phyloP scores from a whole-genome alignment of 1,140 invertebrate genomes.

The Leptinotarsa texana region DNA sequence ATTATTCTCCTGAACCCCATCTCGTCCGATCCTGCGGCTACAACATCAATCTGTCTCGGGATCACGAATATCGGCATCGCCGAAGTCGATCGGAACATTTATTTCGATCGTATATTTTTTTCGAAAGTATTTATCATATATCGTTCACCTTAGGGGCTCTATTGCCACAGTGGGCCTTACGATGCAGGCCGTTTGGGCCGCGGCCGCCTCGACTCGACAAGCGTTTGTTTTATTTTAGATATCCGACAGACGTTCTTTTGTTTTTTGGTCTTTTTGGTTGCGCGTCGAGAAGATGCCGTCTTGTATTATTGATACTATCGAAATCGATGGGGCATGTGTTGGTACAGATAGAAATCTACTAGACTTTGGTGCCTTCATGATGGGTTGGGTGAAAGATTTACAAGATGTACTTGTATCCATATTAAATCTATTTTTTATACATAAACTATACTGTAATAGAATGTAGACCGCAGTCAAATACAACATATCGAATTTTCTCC shows the following conservation, averaged over 20 bases:
- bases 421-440: too few relatives aligned
- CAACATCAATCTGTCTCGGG: constrained; percentile 36
- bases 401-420: too few relatives aligned
- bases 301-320: constrained; percentile 7
- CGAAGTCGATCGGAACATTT: constrained; percentile 51
- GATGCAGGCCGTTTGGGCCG: neutral
- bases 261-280: constrained; percentile 20
- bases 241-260: constrained; percentile 30
- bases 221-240: constrained; percentile 31
- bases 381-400: too few relatives aligned
- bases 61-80: constrained; percentile 49
- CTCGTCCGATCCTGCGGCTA: constrained; percentile 29
- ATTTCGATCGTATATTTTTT: constrained; percentile 50
- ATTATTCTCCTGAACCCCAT: constrained; percentile 46
- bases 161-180: constrained; percentile 28
- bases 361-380: too few relatives aligned
- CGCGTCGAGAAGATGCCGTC: constrained; percentile 15
- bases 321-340: neutral
- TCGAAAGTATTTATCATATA: constrained; percentile 46
- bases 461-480: too few relatives aligned
- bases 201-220: constrained; percentile 20
- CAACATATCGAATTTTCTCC: too few relatives aligned
- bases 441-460: too few relatives aligned
- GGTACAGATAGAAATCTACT: neutral
- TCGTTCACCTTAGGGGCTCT: constrained; percentile 44